Evolutionary conservation across 2,113 vertebrate species (phyloP).

Genomic region (Lepidiolamprologus cunningtoni): DNA sequence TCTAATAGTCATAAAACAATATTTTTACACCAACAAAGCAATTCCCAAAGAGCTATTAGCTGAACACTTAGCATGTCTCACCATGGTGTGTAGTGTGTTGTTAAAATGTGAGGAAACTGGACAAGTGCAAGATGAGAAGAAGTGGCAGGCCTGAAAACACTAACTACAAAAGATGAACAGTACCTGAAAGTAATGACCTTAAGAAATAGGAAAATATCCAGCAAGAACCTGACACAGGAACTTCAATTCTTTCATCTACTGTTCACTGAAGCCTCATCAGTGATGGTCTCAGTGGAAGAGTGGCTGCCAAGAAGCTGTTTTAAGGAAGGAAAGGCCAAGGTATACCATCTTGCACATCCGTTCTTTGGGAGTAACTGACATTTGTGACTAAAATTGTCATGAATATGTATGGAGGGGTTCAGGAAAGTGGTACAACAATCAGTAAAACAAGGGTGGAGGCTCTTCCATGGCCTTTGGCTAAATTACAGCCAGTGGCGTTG

Average conservation of each 20-base stretch:
- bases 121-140: not conserved
- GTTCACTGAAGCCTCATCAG: not conserved
- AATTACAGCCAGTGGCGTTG: not conserved
- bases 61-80: not conserved
- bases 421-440: not conserved
- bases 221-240: not conserved
- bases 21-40: not conserved
- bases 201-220: not conserved
- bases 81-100: not conserved
- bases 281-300: not conserved
- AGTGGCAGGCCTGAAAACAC: not conserved
- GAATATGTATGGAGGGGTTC: not conserved
- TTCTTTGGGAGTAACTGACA: not conserved
- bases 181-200: not conserved
- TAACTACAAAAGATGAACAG: not conserved
- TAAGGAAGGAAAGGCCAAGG: not conserved
- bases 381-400: not conserved
- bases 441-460: not conserved
- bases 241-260: not conserved
- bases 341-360: accelerated
- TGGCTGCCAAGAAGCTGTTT: not conserved
- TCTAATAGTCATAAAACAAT: not conserved
- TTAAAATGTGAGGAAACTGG: not conserved
- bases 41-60: not conserved
- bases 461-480: not conserved